A percentile compares a stretch with the other conserved stretches of the same genome.
Evolutionary conservation across 2,888 invertebrate species (phyloP).

Genomic region (Monopis laevigella): DNA sequence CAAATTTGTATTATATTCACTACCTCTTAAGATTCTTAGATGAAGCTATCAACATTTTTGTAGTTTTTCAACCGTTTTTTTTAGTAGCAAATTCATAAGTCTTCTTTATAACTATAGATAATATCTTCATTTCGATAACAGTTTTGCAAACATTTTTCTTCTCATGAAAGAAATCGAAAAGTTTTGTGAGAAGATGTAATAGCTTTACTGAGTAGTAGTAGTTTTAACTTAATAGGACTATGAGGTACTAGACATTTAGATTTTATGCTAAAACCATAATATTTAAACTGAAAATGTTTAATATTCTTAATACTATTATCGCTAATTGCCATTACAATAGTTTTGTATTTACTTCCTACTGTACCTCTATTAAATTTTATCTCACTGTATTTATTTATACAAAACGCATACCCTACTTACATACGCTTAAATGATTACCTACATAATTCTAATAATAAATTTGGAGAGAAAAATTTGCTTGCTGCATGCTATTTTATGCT

Average conservation of each 20-base stretch:
- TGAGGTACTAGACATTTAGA: no score
- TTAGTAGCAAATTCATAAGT: constrained; percentile 5
- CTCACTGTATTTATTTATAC: neutral
- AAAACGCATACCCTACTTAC: neutral
- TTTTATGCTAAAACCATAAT: no score
- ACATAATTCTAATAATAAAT: neutral
- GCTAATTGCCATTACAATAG: neutral
- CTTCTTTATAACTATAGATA: neutral
- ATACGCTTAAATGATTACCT: neutral
- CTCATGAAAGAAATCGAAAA: constrained; percentile 62
- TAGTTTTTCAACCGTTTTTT: constrained; percentile 6
- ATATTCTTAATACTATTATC: neutral
- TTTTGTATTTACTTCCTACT: neutral
- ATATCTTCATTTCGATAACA: constrained; percentile 29
- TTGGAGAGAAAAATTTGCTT: constrained; percentile 38
- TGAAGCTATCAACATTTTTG: neutral
- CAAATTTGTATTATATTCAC: constrained; percentile 20
- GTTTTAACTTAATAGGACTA: no score
- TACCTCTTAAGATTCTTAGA: neutral
- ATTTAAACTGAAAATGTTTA: no score
- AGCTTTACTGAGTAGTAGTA: constrained; percentile 35
- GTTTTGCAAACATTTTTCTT: constrained; percentile 68
- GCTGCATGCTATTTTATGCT: constrained; percentile 45
- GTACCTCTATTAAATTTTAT: neutral
- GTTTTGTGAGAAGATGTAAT: constrained; percentile 62